Conservation (phyloP, 2,888 invertebrate genomes). For the Anodontia alba region DNA sequence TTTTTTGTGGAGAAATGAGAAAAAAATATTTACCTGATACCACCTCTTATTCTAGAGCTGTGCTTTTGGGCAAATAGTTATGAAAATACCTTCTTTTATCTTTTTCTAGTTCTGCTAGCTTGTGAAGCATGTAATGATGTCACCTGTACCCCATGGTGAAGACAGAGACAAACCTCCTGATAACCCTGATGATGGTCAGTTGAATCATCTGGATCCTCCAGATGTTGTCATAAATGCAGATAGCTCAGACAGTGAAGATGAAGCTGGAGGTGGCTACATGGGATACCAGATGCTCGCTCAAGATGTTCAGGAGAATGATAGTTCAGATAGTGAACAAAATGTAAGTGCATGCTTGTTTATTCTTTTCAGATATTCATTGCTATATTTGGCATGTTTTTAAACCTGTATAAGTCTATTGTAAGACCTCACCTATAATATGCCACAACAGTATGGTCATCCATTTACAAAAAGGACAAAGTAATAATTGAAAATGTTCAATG, state of each 20-base stretch:
- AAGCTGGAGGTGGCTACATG: slow-evolving; percentile 49
- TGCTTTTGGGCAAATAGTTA: too few relatives aligned
- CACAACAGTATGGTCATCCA: too few relatives aligned
- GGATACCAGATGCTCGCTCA: slow-evolving; percentile 69
- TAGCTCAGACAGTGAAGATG: slow-evolving; percentile 62
- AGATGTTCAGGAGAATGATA: slow-evolving; percentile 43
- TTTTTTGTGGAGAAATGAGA: too few relatives aligned
- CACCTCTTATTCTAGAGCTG: too few relatives aligned
- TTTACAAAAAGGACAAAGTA: too few relatives aligned
- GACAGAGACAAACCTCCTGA: slow-evolving; percentile 51
- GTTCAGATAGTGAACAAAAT: slow-evolving; percentile 22
- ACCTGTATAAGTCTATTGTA: too few relatives aligned
- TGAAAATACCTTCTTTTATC: not conserved
- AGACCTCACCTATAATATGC: too few relatives aligned
- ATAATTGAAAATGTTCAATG: too few relatives aligned
- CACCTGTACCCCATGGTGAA: slow-evolving; percentile 61
- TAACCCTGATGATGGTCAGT: slow-evolving; percentile 29
- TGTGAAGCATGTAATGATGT: slow-evolving; percentile 30
- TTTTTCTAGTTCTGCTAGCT: not conserved
- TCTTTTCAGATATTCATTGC: too few relatives aligned
- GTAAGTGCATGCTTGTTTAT: not conserved
- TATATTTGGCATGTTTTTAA: too few relatives aligned
- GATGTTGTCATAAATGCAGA: slow-evolving; percentile 64
- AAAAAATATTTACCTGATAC: too few relatives aligned
- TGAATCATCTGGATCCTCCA: slow-evolving; percentile 59